Conservation (phyloP, 2,888 invertebrate genomes). For the Nemotelus pantherinus region DNA sequence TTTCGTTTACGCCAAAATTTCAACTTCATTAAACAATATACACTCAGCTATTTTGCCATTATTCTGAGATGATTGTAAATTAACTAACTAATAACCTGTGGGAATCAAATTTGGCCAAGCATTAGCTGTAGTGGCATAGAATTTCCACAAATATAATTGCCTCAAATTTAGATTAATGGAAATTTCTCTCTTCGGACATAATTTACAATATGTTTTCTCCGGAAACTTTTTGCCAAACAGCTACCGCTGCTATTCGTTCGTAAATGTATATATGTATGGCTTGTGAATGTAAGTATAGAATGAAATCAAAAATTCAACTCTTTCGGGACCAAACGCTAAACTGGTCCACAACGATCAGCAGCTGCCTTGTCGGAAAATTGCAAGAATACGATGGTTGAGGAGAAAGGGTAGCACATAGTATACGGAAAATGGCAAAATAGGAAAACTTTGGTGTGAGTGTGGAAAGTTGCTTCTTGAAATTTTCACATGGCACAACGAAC, state of each 20-base stretch:
- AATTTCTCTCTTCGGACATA: slow-evolving; percentile 19
- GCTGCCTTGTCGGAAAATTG: neutral
- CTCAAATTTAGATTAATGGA: slow-evolving; percentile 36
- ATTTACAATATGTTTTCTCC: slow-evolving; percentile 16
- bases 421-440: neutral
- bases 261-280: too few species aligned
- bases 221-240: neutral
- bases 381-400: neutral
- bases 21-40: too few species aligned
- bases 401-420: neutral
- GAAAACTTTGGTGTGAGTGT: neutral
- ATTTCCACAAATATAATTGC: slow-evolving; percentile 1
- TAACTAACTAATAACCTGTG: too few species aligned
- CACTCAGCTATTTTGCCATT: too few species aligned
- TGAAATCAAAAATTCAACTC: neutral
- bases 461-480: slow-evolving; percentile 31
- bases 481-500: slow-evolving; percentile 8
- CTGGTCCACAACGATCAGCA: neutral
- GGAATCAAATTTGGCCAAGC: too few species aligned
- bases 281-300: too few species aligned
- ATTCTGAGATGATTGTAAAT: too few species aligned
- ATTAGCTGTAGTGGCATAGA: too few species aligned
- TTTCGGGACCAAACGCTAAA: slow-evolving; percentile 1
- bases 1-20: too few species aligned
- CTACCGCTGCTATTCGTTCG: too few species aligned